Conservation (phyloP, 1,140 invertebrate genomes). For the Campoletis sonorensis region DNA sequence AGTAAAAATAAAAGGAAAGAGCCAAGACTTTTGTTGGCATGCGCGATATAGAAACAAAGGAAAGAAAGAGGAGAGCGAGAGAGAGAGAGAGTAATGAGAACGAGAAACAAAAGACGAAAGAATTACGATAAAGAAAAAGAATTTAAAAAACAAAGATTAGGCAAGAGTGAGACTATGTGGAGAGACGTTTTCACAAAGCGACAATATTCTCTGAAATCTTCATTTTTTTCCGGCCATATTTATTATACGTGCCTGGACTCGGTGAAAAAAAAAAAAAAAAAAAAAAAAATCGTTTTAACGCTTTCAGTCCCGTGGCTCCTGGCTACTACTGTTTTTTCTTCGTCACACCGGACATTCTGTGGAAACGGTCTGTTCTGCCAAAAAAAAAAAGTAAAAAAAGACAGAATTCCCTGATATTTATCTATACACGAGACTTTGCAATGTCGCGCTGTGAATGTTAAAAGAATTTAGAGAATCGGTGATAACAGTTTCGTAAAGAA, state of each 20-base stretch:
- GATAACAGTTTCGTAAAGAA: conserved; percentile 30
- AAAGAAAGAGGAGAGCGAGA: conserved; percentile 22
- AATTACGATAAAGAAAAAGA: conserved; percentile 10
- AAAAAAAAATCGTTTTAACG: neutral
- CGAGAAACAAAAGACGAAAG: neutral
- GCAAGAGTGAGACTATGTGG: conserved; percentile 1
- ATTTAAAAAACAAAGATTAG: conserved; percentile 15
- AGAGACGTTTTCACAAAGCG: conserved; percentile 71
- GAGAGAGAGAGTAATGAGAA: conserved; percentile 31
- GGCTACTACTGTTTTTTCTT: conserved; percentile 1
- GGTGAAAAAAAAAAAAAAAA: conserved; percentile 24
- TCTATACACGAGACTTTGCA: conserved; percentile 42
- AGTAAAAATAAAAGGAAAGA: conserved; percentile 53
- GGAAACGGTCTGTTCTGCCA: conserved; percentile 12
- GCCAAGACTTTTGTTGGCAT: conserved; percentile 72
- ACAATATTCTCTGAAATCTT: conserved; percentile 75
- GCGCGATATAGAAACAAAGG: conserved; percentile 54
- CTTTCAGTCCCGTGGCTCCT: no score
- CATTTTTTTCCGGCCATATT: conserved; percentile 58
- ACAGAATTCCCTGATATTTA: conserved; percentile 33
- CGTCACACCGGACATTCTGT: conserved; percentile 27
- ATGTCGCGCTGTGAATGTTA: conserved; percentile 55
- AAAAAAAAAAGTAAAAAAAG: conserved; percentile 10
- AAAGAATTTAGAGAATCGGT: conserved; percentile 45
- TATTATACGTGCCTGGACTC: conserved; percentile 27